A percentile compares a stretch with the other conserved stretches of the same genome.
Conservation (phyloP, 2,888 invertebrate genomes). For the Xanthorhoe designata region DNA sequence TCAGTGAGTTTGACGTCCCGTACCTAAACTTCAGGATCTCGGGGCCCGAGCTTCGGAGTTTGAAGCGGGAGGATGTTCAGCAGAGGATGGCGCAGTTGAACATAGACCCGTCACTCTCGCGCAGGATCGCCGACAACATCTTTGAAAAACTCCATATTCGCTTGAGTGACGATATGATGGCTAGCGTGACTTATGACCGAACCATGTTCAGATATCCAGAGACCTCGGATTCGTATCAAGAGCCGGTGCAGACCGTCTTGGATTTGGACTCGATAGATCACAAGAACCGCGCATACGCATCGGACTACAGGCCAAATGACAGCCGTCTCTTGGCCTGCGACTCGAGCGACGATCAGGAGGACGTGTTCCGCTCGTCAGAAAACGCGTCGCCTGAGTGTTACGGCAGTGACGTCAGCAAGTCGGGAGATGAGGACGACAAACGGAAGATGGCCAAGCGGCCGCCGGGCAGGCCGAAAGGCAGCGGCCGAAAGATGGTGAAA, state of each 20-base stretch:
- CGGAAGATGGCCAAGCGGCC: slow-evolving; percentile 79
- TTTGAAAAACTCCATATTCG: slow-evolving; percentile 71
- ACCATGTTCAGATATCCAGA: slow-evolving; percentile 71
- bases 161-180: slow-evolving; percentile 66
- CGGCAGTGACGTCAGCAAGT: slow-evolving; percentile 77
- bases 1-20: slow-evolving; percentile 74
- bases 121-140: slow-evolving; percentile 67
- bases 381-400: slow-evolving; percentile 74
- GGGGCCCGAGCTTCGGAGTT: slow-evolving; percentile 66
- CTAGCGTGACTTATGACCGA: slow-evolving; percentile 31
- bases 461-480: slow-evolving; percentile 84
- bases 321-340: slow-evolving; percentile 63
- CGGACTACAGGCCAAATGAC: slow-evolving; percentile 73
- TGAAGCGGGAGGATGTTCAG: slow-evolving; percentile 73
- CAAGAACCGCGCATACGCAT: slow-evolving; percentile 63
- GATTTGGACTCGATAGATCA: slow-evolving; percentile 73
- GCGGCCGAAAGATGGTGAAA: slow-evolving; percentile 76
- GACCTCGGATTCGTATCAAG: slow-evolving; percentile 60
- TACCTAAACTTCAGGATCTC: slow-evolving; percentile 74
- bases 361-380: slow-evolving; percentile 68
- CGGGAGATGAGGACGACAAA: slow-evolving; percentile 79
- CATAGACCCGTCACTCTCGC: slow-evolving; percentile 62
- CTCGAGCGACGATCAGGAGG: slow-evolving; percentile 78
- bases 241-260: slow-evolving; percentile 64
- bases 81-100: slow-evolving; percentile 66